Conservation (phyloP, 37 sponge, comb jelly and placozoan species). For the Theonella swinhoei region DNA sequence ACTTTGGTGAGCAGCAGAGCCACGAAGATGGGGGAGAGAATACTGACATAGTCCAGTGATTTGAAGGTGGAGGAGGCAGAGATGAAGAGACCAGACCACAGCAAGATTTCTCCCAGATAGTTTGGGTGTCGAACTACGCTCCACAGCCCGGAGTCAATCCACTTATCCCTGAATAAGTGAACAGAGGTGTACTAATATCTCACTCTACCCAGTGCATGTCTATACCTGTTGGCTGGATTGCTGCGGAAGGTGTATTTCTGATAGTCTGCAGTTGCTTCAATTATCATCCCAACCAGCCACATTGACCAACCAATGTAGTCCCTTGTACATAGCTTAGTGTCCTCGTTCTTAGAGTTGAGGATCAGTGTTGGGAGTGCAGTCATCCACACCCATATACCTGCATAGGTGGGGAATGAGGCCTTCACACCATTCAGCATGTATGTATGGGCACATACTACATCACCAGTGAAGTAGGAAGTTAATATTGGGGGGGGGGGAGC, state of each 20-base stretch:
- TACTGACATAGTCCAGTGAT: constrained; percentile 50
- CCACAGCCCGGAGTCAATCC: constrained; percentile 90
- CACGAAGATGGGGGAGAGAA: constrained; percentile 77
- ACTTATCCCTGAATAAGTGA: constrained; percentile 40
- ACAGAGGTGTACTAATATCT: not conserved
- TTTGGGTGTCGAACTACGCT: constrained; percentile 89
- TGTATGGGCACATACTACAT: no score
- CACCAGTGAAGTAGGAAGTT: no score
- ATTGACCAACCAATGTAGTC: constrained; percentile 90
- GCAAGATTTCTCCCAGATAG: constrained; percentile 96
- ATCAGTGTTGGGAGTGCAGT: constrained; percentile 86
- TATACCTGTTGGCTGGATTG: constrained; percentile 68
- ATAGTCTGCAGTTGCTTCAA: constrained; percentile 87
- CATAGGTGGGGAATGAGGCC: not conserved
- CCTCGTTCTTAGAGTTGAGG: constrained; percentile 67
- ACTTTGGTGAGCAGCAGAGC: constrained; percentile 67
- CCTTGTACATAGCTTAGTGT: constrained; percentile 44
- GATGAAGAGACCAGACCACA: constrained; percentile 91
- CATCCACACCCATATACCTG: constrained; percentile 86
- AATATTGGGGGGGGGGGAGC: no score
- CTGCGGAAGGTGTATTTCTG: constrained; percentile 87
- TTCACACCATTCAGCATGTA: constrained; percentile 1
- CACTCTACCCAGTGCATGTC: not conserved
- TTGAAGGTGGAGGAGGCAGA: constrained; percentile 88
- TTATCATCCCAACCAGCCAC: constrained; percentile 75